Percentiles rank a stretch among this genome's conserved stretches.
phyloP scores from a whole-genome alignment of 2,797 vertebrate species.

The Rhyacichthys aspro region DNA sequence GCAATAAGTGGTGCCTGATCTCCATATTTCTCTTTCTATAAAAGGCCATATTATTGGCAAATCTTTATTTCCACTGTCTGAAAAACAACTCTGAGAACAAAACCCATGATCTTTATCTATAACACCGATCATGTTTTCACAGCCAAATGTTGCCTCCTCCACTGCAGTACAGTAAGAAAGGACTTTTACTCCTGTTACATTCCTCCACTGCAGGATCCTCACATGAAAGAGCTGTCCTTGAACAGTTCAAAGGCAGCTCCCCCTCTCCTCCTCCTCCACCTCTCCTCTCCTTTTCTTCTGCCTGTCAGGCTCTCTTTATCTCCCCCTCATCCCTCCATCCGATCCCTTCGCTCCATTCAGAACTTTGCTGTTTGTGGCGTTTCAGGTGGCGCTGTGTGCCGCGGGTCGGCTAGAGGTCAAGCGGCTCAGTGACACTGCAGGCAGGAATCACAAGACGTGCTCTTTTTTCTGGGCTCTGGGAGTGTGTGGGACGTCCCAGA shows the following conservation, averaged over 20 bases:
- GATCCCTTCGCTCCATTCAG: background rate
- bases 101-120: no score
- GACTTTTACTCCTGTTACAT: background rate
- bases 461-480: background rate
- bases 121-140: no score
- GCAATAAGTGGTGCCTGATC: no score
- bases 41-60: no score
- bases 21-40: no score
- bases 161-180: no score
- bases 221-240: background rate
- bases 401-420: slow-evolving; percentile 33
- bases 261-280: background rate
- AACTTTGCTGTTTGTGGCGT: background rate
- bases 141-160: no score
- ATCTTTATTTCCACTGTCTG: no score
- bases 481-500: slow-evolving; percentile 9
- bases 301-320: background rate
- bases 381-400: background rate
- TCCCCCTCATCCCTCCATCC: background rate
- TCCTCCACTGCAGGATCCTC: background rate
- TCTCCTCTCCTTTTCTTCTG: background rate
- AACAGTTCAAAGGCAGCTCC: no score
- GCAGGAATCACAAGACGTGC: no score
- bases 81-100: no score
- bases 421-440: slow-evolving; percentile 10